phyloP scores from a whole-genome alignment of 2,113 vertebrate genomes.

The Scortum barcoo region DNA sequence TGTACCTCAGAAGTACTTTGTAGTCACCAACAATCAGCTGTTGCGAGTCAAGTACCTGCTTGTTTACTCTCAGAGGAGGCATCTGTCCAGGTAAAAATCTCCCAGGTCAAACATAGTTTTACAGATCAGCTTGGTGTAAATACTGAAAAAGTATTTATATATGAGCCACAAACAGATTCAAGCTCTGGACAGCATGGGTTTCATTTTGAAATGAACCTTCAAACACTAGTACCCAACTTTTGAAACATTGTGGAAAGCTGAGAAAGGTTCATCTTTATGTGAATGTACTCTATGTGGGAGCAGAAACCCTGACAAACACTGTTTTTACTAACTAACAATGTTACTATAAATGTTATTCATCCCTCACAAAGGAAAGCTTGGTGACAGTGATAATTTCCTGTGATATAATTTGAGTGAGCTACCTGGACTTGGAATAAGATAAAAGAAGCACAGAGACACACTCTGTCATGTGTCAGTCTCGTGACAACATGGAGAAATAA shows the following conservation, averaged over 20 bases:
- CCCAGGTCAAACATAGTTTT: not conserved
- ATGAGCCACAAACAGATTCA: too few relatives aligned
- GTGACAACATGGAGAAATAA: too few relatives aligned
- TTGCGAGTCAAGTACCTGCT: conserved; percentile 95
- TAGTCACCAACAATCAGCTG: conserved; percentile 98
- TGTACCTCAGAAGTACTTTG: conserved; percentile 95
- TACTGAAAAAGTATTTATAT: not conserved
- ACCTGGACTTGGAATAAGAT: too few relatives aligned
- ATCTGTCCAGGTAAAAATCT: conserved; percentile 87
- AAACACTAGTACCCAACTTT: not conserved
- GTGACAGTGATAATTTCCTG: not conserved
- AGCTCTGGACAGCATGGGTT: not conserved
- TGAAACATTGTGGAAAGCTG: too few relatives aligned
- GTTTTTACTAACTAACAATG: too few relatives aligned
- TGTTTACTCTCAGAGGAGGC: conserved; percentile 93
- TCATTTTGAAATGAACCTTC: not conserved
- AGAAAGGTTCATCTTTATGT: too few relatives aligned
- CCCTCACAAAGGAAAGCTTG: not conserved
- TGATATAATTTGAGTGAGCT: not conserved
- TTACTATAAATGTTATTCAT: not conserved
- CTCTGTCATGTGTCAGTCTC: too few relatives aligned
- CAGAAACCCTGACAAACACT: not conserved
- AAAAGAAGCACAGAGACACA: too few relatives aligned
- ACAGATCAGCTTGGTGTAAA: not conserved
- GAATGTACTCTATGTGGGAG: not conserved